These are phyloP conservation scores for Hapalemur alaotrensis DNA, from an alignment of 2,797 vertebrate genomes.

Conservation along the genomic window DNA sequence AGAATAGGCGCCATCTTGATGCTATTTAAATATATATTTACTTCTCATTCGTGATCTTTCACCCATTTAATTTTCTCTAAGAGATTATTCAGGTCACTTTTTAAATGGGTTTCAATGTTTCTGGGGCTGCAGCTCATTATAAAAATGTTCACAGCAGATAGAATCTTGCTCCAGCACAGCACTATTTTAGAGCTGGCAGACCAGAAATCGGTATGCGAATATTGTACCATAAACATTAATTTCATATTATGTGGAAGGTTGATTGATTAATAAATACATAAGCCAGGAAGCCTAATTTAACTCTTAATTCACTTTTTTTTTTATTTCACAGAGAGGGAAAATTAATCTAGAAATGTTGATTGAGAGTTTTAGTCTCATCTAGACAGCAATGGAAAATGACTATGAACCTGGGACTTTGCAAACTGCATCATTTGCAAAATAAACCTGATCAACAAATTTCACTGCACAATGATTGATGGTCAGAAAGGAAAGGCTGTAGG, in stretches of 20 bases:
- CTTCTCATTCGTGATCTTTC: conserved; percentile 67
- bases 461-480: conserved; percentile 67
- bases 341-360: conserved; percentile 76
- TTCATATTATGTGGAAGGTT: conserved; percentile 69
- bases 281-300: conserved; percentile 71
- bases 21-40: conserved; percentile 69
- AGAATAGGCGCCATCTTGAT: conserved; percentile 40
- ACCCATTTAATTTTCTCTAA: conserved; percentile 65
- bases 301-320: conserved; percentile 75
- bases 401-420: conserved; percentile 66
- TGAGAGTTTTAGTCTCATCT: conserved; percentile 63
- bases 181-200: conserved; percentile 61
- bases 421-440: conserved; percentile 74
- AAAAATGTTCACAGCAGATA: conserved; percentile 65
- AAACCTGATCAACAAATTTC: conserved; percentile 70
- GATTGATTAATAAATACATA: conserved; percentile 77
- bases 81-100: conserved; percentile 68
- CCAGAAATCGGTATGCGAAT: conserved; percentile 45
- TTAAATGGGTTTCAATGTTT: conserved; percentile 71
- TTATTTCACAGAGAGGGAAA: conserved; percentile 70
- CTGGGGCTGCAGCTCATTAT: conserved; percentile 49
- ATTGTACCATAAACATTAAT: conserved; percentile 63
- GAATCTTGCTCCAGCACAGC: conserved; percentile 41
- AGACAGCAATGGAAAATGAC: conserved; percentile 71
- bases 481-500: neutral